These are phyloP conservation scores for Tragopan temminckii DNA, from an alignment of 2,797 vertebrate species.

Conservation along the genomic window DNA sequence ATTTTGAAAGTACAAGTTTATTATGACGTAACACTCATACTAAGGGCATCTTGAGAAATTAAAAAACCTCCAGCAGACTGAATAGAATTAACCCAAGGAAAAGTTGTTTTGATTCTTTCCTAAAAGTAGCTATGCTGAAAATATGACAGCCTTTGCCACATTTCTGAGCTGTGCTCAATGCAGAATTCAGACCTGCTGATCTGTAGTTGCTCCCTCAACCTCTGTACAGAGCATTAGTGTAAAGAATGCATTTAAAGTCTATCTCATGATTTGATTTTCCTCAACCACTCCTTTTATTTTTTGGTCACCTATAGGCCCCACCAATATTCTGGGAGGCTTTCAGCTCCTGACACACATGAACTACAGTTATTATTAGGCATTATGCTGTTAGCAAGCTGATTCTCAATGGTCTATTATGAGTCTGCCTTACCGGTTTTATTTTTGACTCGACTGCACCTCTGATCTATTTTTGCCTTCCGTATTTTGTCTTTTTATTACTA, in stretches of 20 bases:
- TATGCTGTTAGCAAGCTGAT: not conserved
- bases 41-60: not conserved
- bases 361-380: not conserved
- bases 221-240: not conserved
- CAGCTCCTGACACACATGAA: not conserved
- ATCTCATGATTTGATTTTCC: not conserved
- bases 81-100: not conserved
- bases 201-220: not conserved
- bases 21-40: not conserved
- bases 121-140: not conserved
- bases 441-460: conserved; percentile 8
- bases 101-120: not conserved
- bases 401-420: not conserved
- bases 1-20: not conserved
- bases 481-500: not conserved
- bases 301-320: not conserved
- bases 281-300: not conserved
- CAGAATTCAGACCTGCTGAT: not conserved
- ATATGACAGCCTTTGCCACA: not conserved
- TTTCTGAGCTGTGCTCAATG: not conserved
- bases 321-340: not conserved
- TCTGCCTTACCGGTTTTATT: not conserved
- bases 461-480: not conserved
- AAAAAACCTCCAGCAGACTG: not conserved
- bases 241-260: not conserved